phyloP scores from a whole-genome alignment of 2,797 vertebrate species.

The Uromys caudimaculatus region DNA sequence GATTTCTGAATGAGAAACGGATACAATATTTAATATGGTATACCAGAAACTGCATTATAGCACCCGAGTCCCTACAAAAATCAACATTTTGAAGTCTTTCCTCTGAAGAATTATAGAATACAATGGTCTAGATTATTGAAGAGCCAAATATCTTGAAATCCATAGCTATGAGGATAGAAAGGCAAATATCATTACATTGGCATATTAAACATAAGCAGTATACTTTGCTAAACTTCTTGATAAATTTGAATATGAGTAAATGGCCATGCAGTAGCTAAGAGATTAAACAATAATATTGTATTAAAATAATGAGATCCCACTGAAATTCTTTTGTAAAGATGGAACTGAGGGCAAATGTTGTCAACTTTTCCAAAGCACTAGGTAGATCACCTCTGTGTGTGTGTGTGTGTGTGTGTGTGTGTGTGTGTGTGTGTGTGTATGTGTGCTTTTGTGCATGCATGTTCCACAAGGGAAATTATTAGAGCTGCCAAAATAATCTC shows the following conservation, averaged over 20 bases:
- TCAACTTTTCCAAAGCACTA: neutral
- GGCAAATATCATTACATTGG: neutral
- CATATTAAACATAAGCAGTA: constrained; percentile 21
- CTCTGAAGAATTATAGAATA: constrained; percentile 13
- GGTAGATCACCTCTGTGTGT: neutral
- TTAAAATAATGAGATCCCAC: neutral
- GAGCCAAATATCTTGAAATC: neutral
- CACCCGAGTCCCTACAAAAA: neutral
- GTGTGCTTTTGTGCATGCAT: neutral
- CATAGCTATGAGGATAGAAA: neutral
- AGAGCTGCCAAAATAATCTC: neutral
- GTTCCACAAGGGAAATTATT: neutral
- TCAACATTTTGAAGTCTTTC: constrained; percentile 10
- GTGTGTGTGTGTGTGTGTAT: neutral
- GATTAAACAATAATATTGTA: neutral
- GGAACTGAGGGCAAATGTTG: neutral
- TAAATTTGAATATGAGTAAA: neutral
- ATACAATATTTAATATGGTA: neutral
- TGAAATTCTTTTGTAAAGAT: neutral
- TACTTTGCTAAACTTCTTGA: neutral
- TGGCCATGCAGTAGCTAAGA: neutral
- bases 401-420: neutral
- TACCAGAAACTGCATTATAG: neutral
- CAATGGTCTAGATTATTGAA: neutral
- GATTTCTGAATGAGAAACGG: neutral